Conservation (phyloP, 1,140 invertebrate genomes). For the Philotrypesis tridentata region DNA sequence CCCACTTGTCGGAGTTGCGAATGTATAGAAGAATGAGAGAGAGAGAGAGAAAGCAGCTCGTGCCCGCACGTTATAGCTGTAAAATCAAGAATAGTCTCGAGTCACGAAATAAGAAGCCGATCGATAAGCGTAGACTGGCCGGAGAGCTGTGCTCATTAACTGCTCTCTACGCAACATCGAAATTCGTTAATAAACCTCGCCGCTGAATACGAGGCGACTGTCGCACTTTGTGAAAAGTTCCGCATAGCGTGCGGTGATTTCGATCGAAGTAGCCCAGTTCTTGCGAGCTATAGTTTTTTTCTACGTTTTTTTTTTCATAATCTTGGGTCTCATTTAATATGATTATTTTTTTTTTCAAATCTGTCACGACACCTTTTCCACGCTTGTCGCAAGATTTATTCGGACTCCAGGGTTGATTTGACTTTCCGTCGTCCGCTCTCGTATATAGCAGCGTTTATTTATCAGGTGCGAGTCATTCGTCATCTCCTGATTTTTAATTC, state of each 20-base stretch:
- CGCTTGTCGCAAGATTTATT: not conserved
- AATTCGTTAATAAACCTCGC: not conserved
- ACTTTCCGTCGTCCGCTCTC: no score
- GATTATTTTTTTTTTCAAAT: no score
- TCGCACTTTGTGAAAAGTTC: not conserved
- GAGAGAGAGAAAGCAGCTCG: conserved; percentile 48
- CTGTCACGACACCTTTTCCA: not conserved
- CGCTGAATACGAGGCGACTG: no score
- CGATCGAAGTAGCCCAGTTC: not conserved
- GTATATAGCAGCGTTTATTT: no score
- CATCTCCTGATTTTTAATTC: not conserved
- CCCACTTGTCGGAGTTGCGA: conserved; percentile 9
- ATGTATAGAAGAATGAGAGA: conserved; percentile 48
- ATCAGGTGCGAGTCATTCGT: not conserved
- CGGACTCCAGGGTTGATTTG: no score
- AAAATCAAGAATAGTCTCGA: conserved; percentile 33
- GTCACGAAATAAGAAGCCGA: conserved; percentile 34
- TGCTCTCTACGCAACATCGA: not conserved
- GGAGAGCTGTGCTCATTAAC: not conserved
- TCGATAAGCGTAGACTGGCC: conserved; percentile 7
- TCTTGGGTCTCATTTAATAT: no score
- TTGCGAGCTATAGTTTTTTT: not conserved
- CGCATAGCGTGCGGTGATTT: not conserved
- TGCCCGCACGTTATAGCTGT: conserved; percentile 33
- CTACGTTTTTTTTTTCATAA: not conserved